Evolutionary conservation across 2,888 invertebrate species (phyloP).

Genomic region (Drosophila differens): DNA sequence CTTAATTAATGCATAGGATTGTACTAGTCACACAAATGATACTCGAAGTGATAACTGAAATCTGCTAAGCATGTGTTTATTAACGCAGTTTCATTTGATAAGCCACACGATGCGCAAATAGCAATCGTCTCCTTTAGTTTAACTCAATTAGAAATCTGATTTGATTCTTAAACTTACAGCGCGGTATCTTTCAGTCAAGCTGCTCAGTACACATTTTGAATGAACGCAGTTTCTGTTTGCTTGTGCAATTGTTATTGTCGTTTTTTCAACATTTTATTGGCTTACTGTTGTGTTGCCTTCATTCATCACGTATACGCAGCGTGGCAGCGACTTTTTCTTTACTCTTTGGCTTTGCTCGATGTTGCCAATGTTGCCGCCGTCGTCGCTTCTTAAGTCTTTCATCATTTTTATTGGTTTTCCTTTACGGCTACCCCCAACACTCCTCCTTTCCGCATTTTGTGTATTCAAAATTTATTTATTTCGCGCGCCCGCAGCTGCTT

Average conservation of each 20-base stretch:
- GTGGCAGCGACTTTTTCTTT: slow-evolving; percentile 24
- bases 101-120: fast-evolving
- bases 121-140: not conserved
- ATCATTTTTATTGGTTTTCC: slow-evolving; percentile 74
- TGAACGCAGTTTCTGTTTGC: slow-evolving; percentile 45
- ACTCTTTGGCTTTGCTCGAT: slow-evolving; percentile 22
- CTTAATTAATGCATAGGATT: not conserved
- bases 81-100: not conserved
- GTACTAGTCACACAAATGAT: not conserved
- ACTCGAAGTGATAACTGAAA: not conserved
- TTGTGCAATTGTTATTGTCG: slow-evolving; percentile 54
- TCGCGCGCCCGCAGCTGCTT: slow-evolving; percentile 58
- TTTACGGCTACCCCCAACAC: not conserved
- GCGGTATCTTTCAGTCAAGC: not conserved
- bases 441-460: slow-evolving; percentile 14
- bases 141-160: too few relatives aligned
- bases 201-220: not conserved
- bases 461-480: slow-evolving; percentile 74
- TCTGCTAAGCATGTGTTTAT: not conserved
- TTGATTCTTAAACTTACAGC: too few relatives aligned
- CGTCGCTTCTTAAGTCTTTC: slow-evolving; percentile 67
- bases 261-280: slow-evolving; percentile 68
- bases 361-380: slow-evolving; percentile 33
- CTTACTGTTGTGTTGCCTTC: slow-evolving; percentile 39
- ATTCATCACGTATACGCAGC: slow-evolving; percentile 70